These are phyloP conservation scores for Cynocephalus volans DNA, from an alignment of 2,113 vertebrate species.

Conservation along the genomic window DNA sequence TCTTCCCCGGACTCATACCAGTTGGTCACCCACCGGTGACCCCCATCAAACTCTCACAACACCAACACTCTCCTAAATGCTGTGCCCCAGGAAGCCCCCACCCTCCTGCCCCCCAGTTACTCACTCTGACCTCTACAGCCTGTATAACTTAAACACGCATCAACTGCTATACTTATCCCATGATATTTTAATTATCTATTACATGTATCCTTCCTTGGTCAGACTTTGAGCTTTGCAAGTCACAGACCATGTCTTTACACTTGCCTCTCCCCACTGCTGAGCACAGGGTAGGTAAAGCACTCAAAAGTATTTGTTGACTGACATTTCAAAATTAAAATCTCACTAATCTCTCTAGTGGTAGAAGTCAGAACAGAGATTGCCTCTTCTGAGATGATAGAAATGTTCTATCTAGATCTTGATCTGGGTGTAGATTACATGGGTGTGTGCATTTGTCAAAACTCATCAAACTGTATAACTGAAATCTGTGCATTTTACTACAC, in stretches of 20 bases:
- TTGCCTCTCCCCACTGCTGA: not conserved
- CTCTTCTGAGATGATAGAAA: not conserved
- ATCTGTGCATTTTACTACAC: not conserved
- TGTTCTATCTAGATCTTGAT: not conserved
- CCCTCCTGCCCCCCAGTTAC: not conserved
- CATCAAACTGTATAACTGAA: not conserved
- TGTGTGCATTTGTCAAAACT: not conserved
- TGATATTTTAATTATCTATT: not conserved
- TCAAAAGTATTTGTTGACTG: not conserved
- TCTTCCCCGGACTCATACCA: no score
- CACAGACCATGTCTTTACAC: not conserved
- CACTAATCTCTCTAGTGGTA: not conserved
- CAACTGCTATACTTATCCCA: not conserved
- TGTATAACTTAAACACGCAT: not conserved
- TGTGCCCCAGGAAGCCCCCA: not conserved
- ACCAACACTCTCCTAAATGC: not conserved
- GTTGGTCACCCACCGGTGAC: not conserved
- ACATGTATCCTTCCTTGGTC: not conserved
- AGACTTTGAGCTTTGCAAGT: not conserved
- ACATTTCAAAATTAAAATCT: conserved; percentile 43
- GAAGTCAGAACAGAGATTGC: not conserved
- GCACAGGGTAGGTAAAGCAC: not conserved
- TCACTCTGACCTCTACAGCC: not conserved
- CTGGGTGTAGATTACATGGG: not conserved
- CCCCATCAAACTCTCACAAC: not conserved